These are phyloP conservation scores for Eledona agricola DNA, from an alignment of 2,888 invertebrate species.

Conservation along the genomic window DNA sequence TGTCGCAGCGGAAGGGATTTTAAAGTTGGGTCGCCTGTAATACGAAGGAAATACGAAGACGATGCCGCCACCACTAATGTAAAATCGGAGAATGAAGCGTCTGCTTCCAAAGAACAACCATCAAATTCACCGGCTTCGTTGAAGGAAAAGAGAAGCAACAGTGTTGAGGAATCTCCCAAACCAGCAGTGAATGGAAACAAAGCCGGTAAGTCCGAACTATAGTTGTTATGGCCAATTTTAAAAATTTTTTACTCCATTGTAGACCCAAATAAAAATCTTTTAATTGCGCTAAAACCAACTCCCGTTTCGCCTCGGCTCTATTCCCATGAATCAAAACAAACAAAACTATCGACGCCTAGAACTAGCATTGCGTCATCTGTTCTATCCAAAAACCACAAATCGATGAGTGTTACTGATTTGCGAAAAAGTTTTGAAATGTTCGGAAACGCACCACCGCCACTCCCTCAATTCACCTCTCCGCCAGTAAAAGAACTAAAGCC, in stretches of 20 bases:
- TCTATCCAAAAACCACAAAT: conserved; percentile 40
- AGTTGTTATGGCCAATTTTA: no score
- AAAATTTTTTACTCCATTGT: no score
- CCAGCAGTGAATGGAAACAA: conserved; percentile 12
- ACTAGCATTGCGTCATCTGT: conserved; percentile 12
- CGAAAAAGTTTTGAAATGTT: conserved; percentile 67
- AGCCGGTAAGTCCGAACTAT: conserved; percentile 1
- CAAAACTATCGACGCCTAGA: conserved; percentile 5
- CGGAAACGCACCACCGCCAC: conserved; percentile 38
- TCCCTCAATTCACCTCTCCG: conserved; percentile 35
- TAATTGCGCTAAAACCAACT: conserved; percentile 17
- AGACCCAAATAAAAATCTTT: conserved; percentile 9
- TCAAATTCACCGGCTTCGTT: no score
- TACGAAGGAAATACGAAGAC: conserved; percentile 76
- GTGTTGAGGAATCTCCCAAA: conserved; percentile 18
- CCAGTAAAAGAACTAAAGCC: conserved; percentile 38
- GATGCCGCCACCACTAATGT: conserved; percentile 51
- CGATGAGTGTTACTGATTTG: conserved; percentile 66
- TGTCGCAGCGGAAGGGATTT: conserved; percentile 83
- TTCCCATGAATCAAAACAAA: conserved; percentile 9
- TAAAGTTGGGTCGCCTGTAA: conserved; percentile 75
- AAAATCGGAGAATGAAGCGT: conserved; percentile 2
- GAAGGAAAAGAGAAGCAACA: conserved; percentile 12
- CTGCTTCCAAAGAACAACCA: not conserved
- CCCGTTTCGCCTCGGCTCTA: conserved; percentile 3